phyloP scores from a whole-genome alignment of 1,140 invertebrate species.

The Apis cerana region DNA sequence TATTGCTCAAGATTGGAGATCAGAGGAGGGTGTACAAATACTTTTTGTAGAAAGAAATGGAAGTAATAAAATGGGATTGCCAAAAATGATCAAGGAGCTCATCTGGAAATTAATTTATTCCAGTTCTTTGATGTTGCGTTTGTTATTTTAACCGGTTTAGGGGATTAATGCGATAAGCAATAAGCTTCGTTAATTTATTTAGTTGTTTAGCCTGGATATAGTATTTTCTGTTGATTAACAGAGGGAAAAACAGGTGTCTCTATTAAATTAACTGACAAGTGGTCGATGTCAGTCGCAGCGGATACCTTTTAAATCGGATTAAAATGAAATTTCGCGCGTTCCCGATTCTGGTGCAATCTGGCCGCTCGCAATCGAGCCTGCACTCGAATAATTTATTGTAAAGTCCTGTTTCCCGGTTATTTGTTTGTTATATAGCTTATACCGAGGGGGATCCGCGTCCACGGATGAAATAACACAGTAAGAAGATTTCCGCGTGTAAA shows the following conservation, averaged over 20 bases:
- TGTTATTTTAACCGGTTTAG: neutral
- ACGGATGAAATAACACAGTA: neutral
- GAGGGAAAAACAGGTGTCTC: neutral
- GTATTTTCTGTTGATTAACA: conserved; percentile 1
- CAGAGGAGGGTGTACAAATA: no score
- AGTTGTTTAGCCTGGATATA: neutral
- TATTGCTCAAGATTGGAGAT: no score
- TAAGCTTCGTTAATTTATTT: neutral
- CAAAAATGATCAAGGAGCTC: no score
- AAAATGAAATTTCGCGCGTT: conserved; percentile 21
- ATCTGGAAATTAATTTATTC: no score
- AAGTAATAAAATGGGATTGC: no score
- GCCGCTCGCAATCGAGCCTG: neutral
- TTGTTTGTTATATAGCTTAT: neutral
- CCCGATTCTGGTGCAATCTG: conserved; percentile 3
- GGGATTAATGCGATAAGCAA: neutral
- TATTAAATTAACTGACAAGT: conserved; percentile 24
- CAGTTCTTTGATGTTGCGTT: neutral
- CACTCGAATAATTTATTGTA: conserved; percentile 21
- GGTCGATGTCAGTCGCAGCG: conserved; percentile 16
- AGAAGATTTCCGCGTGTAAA: neutral
- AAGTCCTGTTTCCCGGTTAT: neutral
- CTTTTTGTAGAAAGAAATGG: no score
- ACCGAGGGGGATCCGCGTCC: neutral
- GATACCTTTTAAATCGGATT: conserved; percentile 23